phyloP scores from a whole-genome alignment of 2,113 vertebrate genomes.

The Phoenicopterus ruber region DNA sequence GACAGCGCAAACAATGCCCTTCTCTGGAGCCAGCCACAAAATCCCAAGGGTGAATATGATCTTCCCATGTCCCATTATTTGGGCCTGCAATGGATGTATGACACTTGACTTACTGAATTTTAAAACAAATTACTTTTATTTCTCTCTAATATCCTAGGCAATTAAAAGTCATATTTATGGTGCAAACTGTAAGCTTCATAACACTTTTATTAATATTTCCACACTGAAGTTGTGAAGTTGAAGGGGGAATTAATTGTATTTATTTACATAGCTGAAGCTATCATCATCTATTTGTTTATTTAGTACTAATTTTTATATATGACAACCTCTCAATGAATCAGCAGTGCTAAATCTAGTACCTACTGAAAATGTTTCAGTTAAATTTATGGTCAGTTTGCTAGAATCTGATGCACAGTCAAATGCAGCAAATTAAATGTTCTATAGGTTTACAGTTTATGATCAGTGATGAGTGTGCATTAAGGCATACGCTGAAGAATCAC shows the following conservation, averaged over 20 bases:
- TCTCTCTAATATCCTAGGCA: not conserved
- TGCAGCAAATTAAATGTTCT: not conserved
- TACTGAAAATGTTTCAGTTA: not conserved
- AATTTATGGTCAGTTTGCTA: slow-evolving; percentile 1
- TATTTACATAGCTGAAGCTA: slow-evolving; percentile 21
- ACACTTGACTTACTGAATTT: not conserved
- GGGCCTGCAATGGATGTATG: not conserved
- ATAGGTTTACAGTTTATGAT: not conserved
- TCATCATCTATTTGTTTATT: not conserved
- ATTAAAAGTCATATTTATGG: not conserved
- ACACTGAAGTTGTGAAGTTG: not conserved
- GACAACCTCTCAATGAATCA: not conserved
- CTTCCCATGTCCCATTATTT: not conserved
- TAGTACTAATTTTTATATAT: not conserved
- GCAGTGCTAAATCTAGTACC: not conserved
- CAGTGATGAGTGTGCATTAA: not conserved
- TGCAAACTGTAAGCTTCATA: not conserved
- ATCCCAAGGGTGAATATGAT: not conserved
- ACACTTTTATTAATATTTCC: not conserved
- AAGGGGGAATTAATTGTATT: not conserved
- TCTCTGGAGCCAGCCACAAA: not conserved
- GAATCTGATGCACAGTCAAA: not conserved
- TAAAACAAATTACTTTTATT: not conserved
- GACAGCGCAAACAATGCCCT: not conserved
- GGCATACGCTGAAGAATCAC: not conserved